phyloP scores from a whole-genome alignment of 2,797 vertebrate genomes.

The Tympanoctomys barrerae region DNA sequence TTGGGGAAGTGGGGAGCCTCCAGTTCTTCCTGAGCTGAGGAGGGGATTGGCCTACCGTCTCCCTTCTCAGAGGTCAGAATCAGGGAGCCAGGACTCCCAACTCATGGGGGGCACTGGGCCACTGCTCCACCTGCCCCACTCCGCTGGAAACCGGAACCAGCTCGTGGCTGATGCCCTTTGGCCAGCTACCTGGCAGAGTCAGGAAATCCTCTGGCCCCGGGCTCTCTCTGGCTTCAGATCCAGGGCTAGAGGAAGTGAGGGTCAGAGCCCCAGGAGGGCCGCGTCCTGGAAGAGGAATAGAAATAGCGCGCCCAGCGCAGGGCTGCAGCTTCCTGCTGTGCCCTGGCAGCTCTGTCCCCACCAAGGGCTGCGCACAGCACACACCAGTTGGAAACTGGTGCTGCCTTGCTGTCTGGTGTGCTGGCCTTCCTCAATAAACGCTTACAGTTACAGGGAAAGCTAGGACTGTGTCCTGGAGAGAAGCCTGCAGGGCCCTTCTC shows the following conservation, averaged over 20 bases:
- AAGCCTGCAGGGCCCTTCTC: not conserved
- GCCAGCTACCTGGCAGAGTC: slow-evolving; percentile 3
- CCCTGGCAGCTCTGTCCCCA: not conserved
- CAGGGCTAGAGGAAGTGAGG: slow-evolving; percentile 58
- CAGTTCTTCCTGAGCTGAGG: not conserved
- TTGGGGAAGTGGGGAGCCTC: not conserved
- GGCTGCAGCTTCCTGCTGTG: slow-evolving; percentile 72
- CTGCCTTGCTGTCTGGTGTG: not conserved
- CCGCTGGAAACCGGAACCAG: not conserved
- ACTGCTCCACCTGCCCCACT: too few relatives aligned
- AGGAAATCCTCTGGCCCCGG: slow-evolving; percentile 71
- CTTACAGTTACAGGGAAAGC: not conserved
- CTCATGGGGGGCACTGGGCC: not conserved
- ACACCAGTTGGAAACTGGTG: not conserved
- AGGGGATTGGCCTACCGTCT: not conserved
- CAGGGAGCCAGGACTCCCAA: not conserved
- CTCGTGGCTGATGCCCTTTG: not conserved
- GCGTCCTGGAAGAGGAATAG: slow-evolving; percentile 73
- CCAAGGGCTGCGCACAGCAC: slow-evolving; percentile 48
- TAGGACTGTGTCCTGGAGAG: not conserved
- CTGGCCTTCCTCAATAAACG: not conserved
- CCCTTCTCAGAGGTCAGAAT: not conserved
- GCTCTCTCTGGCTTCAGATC: not conserved
- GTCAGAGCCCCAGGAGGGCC: slow-evolving; percentile 53
- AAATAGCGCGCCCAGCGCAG: slow-evolving; percentile 64